These are phyloP conservation scores for Harlomillsia oculata DNA, from an alignment of 1,140 invertebrate genomes.

Conservation along the genomic window DNA sequence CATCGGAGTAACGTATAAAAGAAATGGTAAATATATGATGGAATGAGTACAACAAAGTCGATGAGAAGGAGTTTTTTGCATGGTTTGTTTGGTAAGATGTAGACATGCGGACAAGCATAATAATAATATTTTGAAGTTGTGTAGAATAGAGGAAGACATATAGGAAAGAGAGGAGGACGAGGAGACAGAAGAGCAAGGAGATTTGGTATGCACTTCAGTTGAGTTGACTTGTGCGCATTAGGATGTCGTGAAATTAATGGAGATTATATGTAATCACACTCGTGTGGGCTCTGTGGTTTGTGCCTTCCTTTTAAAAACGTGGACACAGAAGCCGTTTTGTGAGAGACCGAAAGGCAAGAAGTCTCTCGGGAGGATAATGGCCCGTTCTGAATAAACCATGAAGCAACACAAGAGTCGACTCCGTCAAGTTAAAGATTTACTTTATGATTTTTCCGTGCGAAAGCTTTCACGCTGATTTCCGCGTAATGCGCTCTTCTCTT, in stretches of 20 bases:
- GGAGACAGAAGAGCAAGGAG: conserved; percentile 9
- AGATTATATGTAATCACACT: conserved; percentile 13
- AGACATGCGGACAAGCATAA: too few relatives aligned
- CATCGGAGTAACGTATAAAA: too few relatives aligned
- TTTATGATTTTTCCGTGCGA: conserved; percentile 19
- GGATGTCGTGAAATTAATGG: conserved; percentile 3
- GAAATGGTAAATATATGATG: too few relatives aligned
- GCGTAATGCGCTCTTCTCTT: too few relatives aligned
- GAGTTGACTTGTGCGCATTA: neutral
- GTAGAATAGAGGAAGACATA: too few relatives aligned
- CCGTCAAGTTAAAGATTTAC: conserved; percentile 22
- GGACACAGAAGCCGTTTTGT: neutral
- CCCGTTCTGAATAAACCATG: conserved; percentile 15
- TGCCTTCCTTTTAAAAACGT: too few relatives aligned
- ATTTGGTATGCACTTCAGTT: conserved; percentile 8
- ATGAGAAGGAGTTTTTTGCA: too few relatives aligned
- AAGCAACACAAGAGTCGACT: conserved; percentile 3
- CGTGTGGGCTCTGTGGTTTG: neutral
- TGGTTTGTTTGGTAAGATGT: too few relatives aligned
- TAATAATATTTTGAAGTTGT: too few relatives aligned
- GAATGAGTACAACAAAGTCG: too few relatives aligned
- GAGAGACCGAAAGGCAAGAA: neutral
- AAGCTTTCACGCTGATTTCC: conserved; percentile 19
- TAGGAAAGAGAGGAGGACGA: conserved; percentile 2
- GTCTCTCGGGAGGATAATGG: conserved; percentile 6